Conservation (phyloP, 2,113 vertebrate genomes). For the Leucosticte australis region DNA sequence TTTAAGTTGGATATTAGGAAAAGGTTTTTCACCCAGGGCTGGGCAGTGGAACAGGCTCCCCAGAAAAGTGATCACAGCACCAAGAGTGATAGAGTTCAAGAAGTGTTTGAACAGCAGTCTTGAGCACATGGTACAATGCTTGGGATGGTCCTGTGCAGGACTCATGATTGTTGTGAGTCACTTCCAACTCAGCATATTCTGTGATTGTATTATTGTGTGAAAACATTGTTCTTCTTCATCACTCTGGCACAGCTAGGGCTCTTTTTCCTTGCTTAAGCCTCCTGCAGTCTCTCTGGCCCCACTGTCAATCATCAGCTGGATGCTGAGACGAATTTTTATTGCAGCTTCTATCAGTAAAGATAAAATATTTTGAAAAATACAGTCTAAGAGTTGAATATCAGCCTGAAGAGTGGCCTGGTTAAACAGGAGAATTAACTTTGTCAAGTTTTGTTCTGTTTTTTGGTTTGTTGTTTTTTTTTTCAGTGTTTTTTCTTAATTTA, state of each 20-base stretch:
- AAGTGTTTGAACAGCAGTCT: not conserved
- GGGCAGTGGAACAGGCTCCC: not conserved
- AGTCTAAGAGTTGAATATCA: conserved; percentile 15
- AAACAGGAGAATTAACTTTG: conserved; percentile 5
- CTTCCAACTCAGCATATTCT: not conserved
- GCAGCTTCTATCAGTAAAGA: conserved; percentile 31
- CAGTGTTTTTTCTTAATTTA: not conserved
- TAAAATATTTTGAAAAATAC: conserved; percentile 59
- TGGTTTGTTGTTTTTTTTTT: not conserved
- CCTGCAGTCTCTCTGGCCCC: conserved; percentile 3
- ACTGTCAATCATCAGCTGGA: conserved; percentile 33
- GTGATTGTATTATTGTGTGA: not conserved
- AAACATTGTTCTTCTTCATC: not conserved
- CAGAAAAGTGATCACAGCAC: not conserved
- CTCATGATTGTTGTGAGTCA: not conserved
- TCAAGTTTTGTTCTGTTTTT: not conserved
- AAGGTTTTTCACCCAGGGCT: not conserved
- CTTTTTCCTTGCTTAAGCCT: not conserved
- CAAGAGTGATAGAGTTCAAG: not conserved
- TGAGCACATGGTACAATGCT: not conserved
- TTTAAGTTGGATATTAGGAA: not conserved
- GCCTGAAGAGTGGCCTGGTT: not conserved
- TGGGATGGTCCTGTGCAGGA: not conserved
- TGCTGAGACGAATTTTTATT: conserved; percentile 21
- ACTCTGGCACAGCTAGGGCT: not conserved